These are phyloP conservation scores for Tragelaphus strepsiceros DNA, from an alignment of 2,113 vertebrate species.

Conservation along the genomic window DNA sequence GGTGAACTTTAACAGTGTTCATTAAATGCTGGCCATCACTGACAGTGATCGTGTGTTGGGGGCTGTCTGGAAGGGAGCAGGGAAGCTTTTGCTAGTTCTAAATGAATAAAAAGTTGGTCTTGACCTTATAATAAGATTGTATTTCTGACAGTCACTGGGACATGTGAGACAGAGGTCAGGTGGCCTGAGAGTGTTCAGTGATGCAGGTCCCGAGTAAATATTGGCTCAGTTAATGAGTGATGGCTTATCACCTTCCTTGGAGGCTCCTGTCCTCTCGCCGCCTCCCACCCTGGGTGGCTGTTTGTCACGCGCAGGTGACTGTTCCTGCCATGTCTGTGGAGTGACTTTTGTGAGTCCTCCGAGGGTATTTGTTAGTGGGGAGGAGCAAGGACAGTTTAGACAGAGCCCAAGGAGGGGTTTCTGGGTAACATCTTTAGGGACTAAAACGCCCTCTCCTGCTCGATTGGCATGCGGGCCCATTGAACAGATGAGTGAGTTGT, in stretches of 20 bases:
- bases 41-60: neutral
- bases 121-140: neutral
- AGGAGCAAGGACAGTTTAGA: neutral
- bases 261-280: accelerated
- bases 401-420: neutral
- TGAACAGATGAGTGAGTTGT: neutral
- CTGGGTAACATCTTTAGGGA: neutral
- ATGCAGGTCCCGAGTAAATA: neutral
- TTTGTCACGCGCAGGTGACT: accelerated
- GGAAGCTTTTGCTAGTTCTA: neutral
- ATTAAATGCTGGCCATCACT: neutral
- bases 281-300: accelerated
- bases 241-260: neutral
- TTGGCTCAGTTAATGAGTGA: neutral
- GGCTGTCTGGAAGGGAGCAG: neutral
- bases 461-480: neutral
- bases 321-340: neutral
- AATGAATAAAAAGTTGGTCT: neutral
- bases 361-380: neutral
- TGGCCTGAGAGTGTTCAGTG: neutral
- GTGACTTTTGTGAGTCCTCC: neutral
- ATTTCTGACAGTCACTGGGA: neutral
- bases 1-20: accelerated
- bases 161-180: accelerated
- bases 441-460: neutral